A percentile compares a stretch with the other conserved stretches of the same genome.
These are phyloP conservation scores for Aleiodes sp. DNA, from an alignment of 1,140 invertebrate species.

Conservation along the genomic window DNA sequence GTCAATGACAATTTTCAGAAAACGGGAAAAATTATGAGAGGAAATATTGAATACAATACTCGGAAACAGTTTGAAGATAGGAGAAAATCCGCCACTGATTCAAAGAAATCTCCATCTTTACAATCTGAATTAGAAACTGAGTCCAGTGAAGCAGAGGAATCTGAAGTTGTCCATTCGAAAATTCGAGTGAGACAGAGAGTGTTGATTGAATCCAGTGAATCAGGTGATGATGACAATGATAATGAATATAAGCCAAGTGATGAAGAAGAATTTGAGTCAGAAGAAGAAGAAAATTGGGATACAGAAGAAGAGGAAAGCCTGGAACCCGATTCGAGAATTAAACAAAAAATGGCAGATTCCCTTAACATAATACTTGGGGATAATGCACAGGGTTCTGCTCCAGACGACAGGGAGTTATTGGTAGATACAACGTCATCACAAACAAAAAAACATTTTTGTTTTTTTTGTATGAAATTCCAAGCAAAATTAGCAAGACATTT, in stretches of 20 bases:
- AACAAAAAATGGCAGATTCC: no score
- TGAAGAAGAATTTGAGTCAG: not conserved
- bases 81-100: no score
- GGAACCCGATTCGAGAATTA: no score
- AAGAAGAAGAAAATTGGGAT: not conserved
- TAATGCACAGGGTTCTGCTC: not conserved
- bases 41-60: no score
- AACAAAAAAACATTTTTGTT: constrained; percentile 24
- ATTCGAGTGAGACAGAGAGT: not conserved
- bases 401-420: constrained; percentile 2
- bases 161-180: not conserved
- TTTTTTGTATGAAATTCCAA: constrained; percentile 23
- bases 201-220: not conserved
- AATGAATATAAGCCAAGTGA: not conserved
- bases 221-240: not conserved
- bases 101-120: no score
- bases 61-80: no score
- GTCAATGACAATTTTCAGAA: not conserved
- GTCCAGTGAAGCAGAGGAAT: not conserved
- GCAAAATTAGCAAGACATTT: constrained; percentile 26
- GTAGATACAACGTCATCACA: not conserved
- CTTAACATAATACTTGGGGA: no score
- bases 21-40: not conserved
- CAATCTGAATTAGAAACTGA: no score
- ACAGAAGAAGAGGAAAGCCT: not conserved